These are phyloP conservation scores for Enteromius argenteus DNA, from an alignment of 2,797 vertebrate species.

Conservation along the genomic window DNA sequence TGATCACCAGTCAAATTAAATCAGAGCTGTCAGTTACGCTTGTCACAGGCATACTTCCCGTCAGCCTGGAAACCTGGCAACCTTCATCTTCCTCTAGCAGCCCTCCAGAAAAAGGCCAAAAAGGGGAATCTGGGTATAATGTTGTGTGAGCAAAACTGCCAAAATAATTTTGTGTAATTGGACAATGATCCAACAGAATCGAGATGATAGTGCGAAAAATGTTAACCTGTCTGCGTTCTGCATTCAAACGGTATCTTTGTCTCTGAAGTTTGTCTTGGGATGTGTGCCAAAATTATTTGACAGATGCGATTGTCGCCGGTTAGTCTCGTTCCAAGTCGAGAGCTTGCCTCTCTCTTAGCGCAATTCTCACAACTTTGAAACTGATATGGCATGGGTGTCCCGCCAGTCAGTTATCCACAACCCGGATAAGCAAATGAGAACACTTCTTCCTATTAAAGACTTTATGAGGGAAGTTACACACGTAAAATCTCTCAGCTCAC, in stretches of 20 bases:
- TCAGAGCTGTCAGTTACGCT: conserved; percentile 79
- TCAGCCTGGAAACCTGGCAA: conserved; percentile 58
- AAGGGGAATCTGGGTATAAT: conserved; percentile 52
- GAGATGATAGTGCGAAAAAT: conserved; percentile 36
- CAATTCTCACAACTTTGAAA: conserved; percentile 40
- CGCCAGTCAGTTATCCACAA: conserved; percentile 57
- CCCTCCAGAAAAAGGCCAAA: conserved; percentile 50
- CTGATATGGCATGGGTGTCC: conserved; percentile 42
- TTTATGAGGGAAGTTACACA: conserved; percentile 59
- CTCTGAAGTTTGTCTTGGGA: conserved; percentile 53
- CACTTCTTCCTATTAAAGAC: conserved; percentile 56
- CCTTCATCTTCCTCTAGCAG: conserved; percentile 57
- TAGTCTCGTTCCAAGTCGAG: conserved; percentile 38
- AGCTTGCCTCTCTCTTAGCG: conserved; percentile 33
- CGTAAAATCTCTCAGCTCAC: conserved; percentile 55
- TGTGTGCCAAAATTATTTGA: conserved; percentile 51
- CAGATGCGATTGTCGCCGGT: conserved; percentile 42
- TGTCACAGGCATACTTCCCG: conserved; percentile 64
- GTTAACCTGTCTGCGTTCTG: conserved; percentile 46
- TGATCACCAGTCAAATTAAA: conserved; percentile 85
- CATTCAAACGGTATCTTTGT: conserved; percentile 44
- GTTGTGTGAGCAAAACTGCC: conserved; percentile 59
- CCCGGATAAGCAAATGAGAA: conserved; percentile 55
- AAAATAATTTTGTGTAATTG: conserved; percentile 61
- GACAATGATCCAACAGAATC: conserved; percentile 53